phyloP scores from a whole-genome alignment of 2,113 vertebrate species.

The Rhipidura dahli region DNA sequence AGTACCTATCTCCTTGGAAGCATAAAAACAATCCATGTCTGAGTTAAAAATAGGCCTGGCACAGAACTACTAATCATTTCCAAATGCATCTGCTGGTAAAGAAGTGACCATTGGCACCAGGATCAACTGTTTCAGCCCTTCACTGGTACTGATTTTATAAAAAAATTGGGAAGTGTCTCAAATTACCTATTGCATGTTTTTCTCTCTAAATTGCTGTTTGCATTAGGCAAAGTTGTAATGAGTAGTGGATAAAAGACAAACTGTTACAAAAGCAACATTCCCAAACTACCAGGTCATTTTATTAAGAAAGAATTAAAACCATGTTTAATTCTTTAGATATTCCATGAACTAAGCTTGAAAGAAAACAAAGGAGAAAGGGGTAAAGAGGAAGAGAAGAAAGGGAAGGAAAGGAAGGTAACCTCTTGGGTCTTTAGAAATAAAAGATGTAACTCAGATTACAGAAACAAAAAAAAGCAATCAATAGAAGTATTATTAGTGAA shows the following conservation, averaged over 20 bases:
- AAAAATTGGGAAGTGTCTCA: background rate
- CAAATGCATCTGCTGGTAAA: background rate
- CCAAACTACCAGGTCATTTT: background rate
- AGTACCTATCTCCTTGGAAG: background rate
- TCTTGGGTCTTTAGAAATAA: background rate
- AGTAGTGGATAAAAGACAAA: constrained; percentile 2
- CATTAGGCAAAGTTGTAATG: constrained; percentile 1
- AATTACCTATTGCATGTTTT: background rate
- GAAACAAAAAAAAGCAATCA: background rate
- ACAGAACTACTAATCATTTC: constrained; percentile 1
- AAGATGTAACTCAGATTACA: background rate
- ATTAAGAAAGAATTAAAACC: background rate
- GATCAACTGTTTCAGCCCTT: background rate
- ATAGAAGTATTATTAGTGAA: background rate
- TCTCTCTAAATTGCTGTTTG: constrained; percentile 16
- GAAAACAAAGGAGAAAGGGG: background rate
- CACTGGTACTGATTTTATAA: background rate
- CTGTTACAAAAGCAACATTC: background rate
- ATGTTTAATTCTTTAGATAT: background rate
- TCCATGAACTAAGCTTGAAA: background rate
- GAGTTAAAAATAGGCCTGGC: background rate
- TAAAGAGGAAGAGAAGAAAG: background rate
- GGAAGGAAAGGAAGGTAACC: background rate
- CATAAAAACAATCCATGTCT: background rate
- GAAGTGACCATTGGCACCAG: background rate